Base-by-base conservation (phyloP, 2,797 vertebrate genomes). In the Yasuhikotakia modesta region DNA sequence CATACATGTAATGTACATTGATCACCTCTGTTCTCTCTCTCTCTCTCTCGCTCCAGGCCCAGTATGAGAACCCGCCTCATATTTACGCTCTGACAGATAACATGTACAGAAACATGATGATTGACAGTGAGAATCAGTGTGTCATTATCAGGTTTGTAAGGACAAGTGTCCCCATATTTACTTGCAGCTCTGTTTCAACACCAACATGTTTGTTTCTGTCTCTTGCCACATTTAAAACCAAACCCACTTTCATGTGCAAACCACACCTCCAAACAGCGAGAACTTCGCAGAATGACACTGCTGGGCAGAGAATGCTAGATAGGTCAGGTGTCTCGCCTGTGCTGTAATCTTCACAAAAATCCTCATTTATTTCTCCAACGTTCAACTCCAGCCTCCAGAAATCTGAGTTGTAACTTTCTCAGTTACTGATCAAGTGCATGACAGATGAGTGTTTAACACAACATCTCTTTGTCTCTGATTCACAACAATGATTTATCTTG, bases 31-130 rank as follows among this genome's bases (percentile, higher is more conserved):
- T 99, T 89, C 13, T 68, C 8, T 55, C 4, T 50, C 14, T 70
- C 39, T 22, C 12, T 32, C 10, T 79, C 14, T 8, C 71, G 21
- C 81, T 19, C 72, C 86, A 99, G 98, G 98, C 97, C 46, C 97
- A 97, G 65, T 99, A 99, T 89, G 97, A 99, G 90, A 99, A 99
- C 81, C 98, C 98, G 50, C 98, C 98, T 66, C 98, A 99, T 85
- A 99, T 99, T 91, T 99, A 99, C 32, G 98, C 97, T 72, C 93
- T 99, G 81, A 95, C 98, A 8, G 98, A 99, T 88, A 95, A 94
- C 86, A 98, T 99, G 98, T 99, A 97, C 92, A 93, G 97, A 86
- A 99, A 99, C 88, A 99, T 99, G 98, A 96, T 99, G 88, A 99
- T 99, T 61, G 98, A 99, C 88, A 88, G 95, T 71, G 98, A 99